Evolutionary conservation across 2,113 vertebrate species (phyloP).

Genomic region (Alosa alosa): DNA sequence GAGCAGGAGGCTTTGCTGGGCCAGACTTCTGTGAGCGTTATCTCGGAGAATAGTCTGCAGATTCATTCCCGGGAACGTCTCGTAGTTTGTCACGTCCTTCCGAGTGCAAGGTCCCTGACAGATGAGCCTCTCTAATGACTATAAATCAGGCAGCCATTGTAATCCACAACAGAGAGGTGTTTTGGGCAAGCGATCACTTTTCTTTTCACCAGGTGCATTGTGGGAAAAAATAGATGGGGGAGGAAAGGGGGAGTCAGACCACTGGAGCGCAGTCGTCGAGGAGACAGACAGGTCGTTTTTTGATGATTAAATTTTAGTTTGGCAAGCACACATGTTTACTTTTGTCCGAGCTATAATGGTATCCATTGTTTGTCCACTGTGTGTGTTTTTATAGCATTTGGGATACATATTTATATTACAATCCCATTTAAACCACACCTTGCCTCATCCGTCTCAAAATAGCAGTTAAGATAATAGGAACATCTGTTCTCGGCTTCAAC

Average conservation of each 20-base stretch:
- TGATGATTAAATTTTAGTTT: slow-evolving; percentile 1
- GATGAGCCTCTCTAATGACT: slow-evolving; percentile 2
- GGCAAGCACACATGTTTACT: neutral
- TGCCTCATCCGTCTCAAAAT: slow-evolving; percentile 15
- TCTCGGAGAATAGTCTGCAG: neutral
- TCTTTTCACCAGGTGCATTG: slow-evolving; percentile 15
- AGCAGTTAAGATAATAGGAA: slow-evolving; percentile 11
- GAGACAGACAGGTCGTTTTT: slow-evolving; percentile 12
- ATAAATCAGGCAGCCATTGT: slow-evolving; percentile 17
- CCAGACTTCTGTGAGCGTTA: neutral
- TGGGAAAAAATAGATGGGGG: neutral
- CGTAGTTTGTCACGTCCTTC: slow-evolving; percentile 15
- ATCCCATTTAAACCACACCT: slow-evolving; percentile 2
- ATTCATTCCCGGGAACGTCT: slow-evolving; percentile 9
- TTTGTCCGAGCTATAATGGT: neutral
- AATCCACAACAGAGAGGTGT: slow-evolving; percentile 14
- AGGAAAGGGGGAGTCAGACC: neutral
- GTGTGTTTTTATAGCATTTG: neutral
- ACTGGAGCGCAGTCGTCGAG: neutral
- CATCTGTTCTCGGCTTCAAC: slow-evolving; percentile 11
- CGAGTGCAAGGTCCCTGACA: slow-evolving; percentile 8
- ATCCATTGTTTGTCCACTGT: neutral
- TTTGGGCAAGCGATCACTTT: slow-evolving; percentile 7
- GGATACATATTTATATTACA: slow-evolving; percentile 6
- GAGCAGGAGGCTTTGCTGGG: neutral